Conservation (phyloP, 2,797 vertebrate genomes). For the Coregonus sp. region DNA sequence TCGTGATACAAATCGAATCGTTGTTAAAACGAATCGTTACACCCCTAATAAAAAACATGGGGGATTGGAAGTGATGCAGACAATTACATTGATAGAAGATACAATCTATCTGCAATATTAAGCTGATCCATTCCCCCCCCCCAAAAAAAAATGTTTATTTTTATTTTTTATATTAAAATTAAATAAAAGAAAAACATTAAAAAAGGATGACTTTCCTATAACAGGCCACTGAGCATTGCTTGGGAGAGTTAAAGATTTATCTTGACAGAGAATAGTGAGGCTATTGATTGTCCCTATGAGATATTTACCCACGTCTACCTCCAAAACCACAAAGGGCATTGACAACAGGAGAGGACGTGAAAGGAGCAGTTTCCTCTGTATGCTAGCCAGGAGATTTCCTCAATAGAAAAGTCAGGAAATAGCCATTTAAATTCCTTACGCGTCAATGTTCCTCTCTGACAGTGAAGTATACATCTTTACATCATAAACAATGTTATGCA, state of each 20-base stretch:
- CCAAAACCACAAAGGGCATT: constrained; percentile 49
- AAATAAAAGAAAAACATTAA: too few relatives aligned
- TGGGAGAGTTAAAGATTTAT: constrained; percentile 71
- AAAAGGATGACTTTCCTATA: constrained; percentile 13
- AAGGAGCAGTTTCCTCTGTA: constrained; percentile 45
- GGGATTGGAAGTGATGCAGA: too few relatives aligned
- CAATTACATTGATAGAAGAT: too few relatives aligned
- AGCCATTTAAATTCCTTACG: neutral
- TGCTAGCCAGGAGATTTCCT: constrained; percentile 39
- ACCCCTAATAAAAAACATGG: too few relatives aligned
- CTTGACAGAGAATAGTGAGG: constrained; percentile 76
- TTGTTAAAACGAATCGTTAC: too few relatives aligned
- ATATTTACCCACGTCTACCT: constrained; percentile 72
- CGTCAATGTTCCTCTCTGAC: neutral
- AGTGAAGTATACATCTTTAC: too few relatives aligned
- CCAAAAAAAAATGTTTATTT: too few relatives aligned
- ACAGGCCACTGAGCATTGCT: constrained; percentile 49
- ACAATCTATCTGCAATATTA: too few relatives aligned
- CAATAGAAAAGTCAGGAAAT: constrained; percentile 22
- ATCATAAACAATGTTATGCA: neutral
- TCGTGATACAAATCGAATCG: too few relatives aligned
- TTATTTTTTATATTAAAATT: too few relatives aligned
- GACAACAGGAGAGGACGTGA: constrained; percentile 36
- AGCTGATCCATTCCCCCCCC: too few relatives aligned
- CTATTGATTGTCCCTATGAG: constrained; percentile 67